phyloP scores from a whole-genome alignment of 2,888 invertebrate species.

The Disparrhopalites patrizii region DNA sequence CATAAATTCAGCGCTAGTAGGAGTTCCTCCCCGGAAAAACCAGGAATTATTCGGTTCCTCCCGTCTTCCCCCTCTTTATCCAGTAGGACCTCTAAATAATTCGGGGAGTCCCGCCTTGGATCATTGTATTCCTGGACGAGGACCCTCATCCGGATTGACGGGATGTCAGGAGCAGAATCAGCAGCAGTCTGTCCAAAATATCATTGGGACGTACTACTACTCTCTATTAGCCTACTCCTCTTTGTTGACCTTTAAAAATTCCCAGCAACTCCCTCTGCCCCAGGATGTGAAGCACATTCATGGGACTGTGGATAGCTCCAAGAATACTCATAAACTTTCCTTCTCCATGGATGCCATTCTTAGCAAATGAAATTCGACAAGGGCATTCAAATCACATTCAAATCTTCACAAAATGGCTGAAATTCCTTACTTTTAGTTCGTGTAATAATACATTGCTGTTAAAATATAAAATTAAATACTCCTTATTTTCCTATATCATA shows the following conservation, averaged over 20 bases:
- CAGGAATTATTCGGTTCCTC: neutral
- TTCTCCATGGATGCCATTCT: constrained; percentile 66
- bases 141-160: no score
- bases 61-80: neutral
- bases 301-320: neutral
- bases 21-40: no score
- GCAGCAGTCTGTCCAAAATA: constrained; percentile 19
- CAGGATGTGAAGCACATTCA: neutral
- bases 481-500: neutral
- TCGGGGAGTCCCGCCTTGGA: no score
- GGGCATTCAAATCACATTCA: neutral
- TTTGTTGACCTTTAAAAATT: constrained; percentile 8
- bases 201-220: constrained; percentile 41
- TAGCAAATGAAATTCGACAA: constrained; percentile 24
- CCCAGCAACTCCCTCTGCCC: neutral
- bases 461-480: neutral
- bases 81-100: neutral
- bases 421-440: neutral
- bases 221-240: constrained; percentile 41
- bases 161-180: neutral
- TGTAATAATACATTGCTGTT: neutral
- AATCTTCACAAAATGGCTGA: neutral
- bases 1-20: no score
- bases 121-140: no score
- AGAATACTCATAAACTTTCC: constrained; percentile 51